Evolutionary conservation across 2,888 invertebrate genomes (phyloP), one percentile per base, ranked within the genome.

Genomic region (Apantesis nais): DNA sequence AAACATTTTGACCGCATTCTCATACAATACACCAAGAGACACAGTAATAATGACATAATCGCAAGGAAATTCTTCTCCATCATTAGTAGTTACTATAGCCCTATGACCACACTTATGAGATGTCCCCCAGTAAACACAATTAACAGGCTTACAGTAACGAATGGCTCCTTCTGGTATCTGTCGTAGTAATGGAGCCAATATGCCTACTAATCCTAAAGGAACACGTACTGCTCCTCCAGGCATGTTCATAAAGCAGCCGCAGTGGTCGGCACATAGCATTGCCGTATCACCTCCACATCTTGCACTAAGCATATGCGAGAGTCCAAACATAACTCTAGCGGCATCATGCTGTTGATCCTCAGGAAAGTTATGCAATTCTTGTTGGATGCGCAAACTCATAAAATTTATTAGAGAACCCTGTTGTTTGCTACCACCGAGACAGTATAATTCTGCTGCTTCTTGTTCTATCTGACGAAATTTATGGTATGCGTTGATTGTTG

Each of bases 1-100:
- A 85, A 98, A 98, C 80, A 98, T 86, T 72, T 95, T 95, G 7
- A 95, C 90, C 1, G 96, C 95, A 81, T 97, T 96, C 58, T 95
- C 92, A 83, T 96, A 96, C 39, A 98, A 88, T 0, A 97, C 97
- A 2, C 98, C 98, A 14, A 98, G 93, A 0, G 98, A 97, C 11
- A 97, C 95, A 0, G 98, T 98, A 58, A 97, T 93, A 61, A 98
- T 96, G 4, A 98, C 97, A 83, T 98, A 98, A 90, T 98, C 98
- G 0, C 97, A 97, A 0, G 95, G 95, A 84, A 95, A 96, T 81
- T 96, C 96, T 41, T 96, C 96, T 1, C 97, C 97, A 83, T 97
- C 97, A 68, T 95, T 91, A 66, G 97, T 96, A 70, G 95, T 96
- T 0, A 97, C 97, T 2, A 95, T 88, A 14, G 97, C 94, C 68